Evolutionary conservation across 2,888 invertebrate species (phyloP), one percentile per base, ranked within the genome.

Genomic region (Tenthredo scrophulariae): DNA sequence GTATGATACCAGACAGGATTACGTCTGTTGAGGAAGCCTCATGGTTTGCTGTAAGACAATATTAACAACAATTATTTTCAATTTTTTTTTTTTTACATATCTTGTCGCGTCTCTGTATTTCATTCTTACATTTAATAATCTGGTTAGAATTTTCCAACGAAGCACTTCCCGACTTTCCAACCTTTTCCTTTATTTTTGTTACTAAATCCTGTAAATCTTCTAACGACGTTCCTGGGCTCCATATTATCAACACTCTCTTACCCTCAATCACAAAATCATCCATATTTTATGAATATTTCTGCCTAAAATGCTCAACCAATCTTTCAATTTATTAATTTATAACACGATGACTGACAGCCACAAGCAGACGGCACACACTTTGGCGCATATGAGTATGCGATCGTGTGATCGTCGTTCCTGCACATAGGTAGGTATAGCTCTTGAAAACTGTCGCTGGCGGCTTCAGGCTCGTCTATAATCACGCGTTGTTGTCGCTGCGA

Each of bases 71-170:
- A 37, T 22, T 86, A 13, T 84, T 80, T 54, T 58, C 6, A 74
- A 50, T 65, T 75, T 18, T 6, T n/a, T 3, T 26, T 15, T 9
- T 18, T 10, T 33, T 70, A 0, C 7, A 15, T 29, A n/a, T n/a
- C n/a, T n/a, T n/a, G n/a, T n/a, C n/a, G 4, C 15, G 18, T 75
- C 7, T n/a, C n/a, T 29, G 3, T 50, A 29, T 26, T 77, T 22
- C 43, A 74, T 74, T 33, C 94, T 94, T 93, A 96, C 96, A 94
- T 90, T 95, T 93, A 70, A 94, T 93, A 46, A 96, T 93, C 91
- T 95, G 94, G 88, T 95, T 94, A 33, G 95, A 94, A 92, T 96
- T 96, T 93, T 96, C 95, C 43, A 96, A 90, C 88, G 94, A 94
- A 74, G 96, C 93, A 85, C 94, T 92, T 13, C 95, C 95, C 86